Evolutionary conservation across 2,797 vertebrate genomes (phyloP), one percentile per base, ranked within the genome.

Genomic region (Myripristis murdjan): DNA sequence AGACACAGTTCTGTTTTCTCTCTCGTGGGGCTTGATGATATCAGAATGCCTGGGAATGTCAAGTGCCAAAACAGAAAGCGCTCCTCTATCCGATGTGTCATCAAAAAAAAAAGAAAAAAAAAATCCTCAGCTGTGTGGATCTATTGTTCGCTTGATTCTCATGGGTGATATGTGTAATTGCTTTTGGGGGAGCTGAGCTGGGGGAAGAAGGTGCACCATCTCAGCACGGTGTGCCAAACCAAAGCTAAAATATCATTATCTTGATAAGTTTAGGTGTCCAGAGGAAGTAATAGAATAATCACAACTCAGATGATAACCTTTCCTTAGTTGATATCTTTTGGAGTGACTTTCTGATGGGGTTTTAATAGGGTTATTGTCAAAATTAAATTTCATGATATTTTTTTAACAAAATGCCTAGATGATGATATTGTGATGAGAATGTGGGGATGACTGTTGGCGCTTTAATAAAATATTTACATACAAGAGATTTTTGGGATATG

Each of bases 121-220:
- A 66, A 57, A 14, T 14, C 39, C 58, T 31, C 49, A 24, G 55
- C 41, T 14, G 14, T 3, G 10, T 46, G 62, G 35, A 74, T 75
- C 53, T 60, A 56, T 68, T 64, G 55, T 64, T 79, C 55, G 78
- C 86, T 75, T 60, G 83, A 91, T 91, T 85, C 71, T 52, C 59
- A 47, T 68, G 41, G 75, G 59, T 69, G 89, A 91, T 84, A 84
- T 58, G 48, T 84, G 64, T 90, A 88, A 93, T 92, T 91, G 84
- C 83, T 86, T 93, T 92, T 53, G 28, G 63, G 49, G 23, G 58
- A 79, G 41, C 1, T 35, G 33, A 4, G 3, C 28, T 18, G 33
- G 35, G 46, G n/a, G 15, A 16, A 47, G 64, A 84, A 87, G 81
- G 79, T 88, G 83, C 65, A 60, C 6, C 46, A 2, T 62, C 54